Base-by-base conservation (phyloP, 2,888 invertebrate species). In the Chrysomela aeneicollis region DNA sequence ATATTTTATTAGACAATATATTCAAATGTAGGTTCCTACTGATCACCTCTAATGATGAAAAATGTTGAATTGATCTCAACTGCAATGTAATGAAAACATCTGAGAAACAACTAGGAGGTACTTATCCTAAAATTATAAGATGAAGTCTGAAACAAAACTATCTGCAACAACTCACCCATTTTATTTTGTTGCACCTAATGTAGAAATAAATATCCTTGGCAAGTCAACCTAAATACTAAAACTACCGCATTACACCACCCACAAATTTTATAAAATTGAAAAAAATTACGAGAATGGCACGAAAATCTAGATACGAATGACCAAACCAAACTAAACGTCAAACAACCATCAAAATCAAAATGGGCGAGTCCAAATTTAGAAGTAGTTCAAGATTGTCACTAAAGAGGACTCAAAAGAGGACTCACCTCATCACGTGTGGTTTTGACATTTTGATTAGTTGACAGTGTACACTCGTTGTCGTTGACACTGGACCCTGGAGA, bases 361-460 rank as follows among this genome's bases (percentile, higher is more conserved):
- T 79, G 80, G 80, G 78, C 79, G 78, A 79, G 78, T 76, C 80
- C 77, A 76, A 75, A 76, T 69, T 67, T 73, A 71, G 69, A 58
- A 26, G 26, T 26, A 26, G 26, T 26, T 26, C 26, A 3, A 6
- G 6, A 26, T 26, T 26, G 6, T 26, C 6, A 26, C 26, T 6
- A 26, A 26, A 26, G 26, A 26, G 26, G 26, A 26, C 26, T 26
- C 26, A 26, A n/a, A n/a, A n/a, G n/a, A n/a, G n/a, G n/a, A n/a
- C n/a, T 26, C 26, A 5, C 26, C 3, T 53, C 18, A 10, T 32
- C 51, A 51, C 51, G 26, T 26, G 3, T 26, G n/a, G n/a, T n/a
- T n/a, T n/a, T n/a, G n/a, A n/a, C n/a, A n/a, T n/a, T n/a, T n/a
- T n/a, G n/a, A n/a, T n/a, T n/a, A n/a, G n/a, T n/a, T n/a, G n/a